Evolutionary conservation across 2,888 invertebrate genomes (phyloP), one percentile per base, ranked within the genome.

Genomic region (Orchestes rusci): DNA sequence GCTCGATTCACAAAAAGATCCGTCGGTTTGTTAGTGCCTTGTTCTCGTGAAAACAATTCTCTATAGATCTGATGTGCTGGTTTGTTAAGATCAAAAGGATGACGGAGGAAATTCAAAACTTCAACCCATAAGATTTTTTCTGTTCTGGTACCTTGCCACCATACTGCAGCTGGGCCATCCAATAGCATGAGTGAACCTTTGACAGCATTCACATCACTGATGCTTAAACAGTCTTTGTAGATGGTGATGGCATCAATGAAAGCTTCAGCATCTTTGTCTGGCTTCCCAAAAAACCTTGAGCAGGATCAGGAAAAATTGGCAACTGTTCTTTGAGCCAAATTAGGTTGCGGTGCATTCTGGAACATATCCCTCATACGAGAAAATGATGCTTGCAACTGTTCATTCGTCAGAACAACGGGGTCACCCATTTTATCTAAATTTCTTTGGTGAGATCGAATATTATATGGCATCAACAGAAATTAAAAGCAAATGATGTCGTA

Each of bases 71-170:
- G 23, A 23, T 23, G 23, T 23, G 23, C 7, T 23, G 23, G 23
- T 23, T 23, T 23, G 17, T 35, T 35, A 35, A 35, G 16, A 18
- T 17, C 16, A 16, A 35, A 18, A 35, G 35, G 16, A 35, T 35
- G 17, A 35, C 35, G 35, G 8, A 35, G 16, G 8, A 17, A 13
- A 35, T 35, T 17, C 17, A 18, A 35, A 35, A 35, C 35, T 35
- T 35, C 17, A 15, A 7, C 8, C 35, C 35, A 35, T 35, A 35
- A 35, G 17, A 35, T 35, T 13, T 10, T 35, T 35, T 13, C 8
- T 15, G 4, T 35, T 17, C 16, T 35, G 7, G 35, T 35, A 35
- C 35, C 35, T 34, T 34, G 35, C 35, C 35, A 34, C 35, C 35
- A 34, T 34, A 10, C 10, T 23, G 23, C 23, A 23, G 23, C 23